Evolutionary conservation across 1,140 invertebrate species (phyloP).

Genomic region (Teleopsis dalmanni): DNA sequence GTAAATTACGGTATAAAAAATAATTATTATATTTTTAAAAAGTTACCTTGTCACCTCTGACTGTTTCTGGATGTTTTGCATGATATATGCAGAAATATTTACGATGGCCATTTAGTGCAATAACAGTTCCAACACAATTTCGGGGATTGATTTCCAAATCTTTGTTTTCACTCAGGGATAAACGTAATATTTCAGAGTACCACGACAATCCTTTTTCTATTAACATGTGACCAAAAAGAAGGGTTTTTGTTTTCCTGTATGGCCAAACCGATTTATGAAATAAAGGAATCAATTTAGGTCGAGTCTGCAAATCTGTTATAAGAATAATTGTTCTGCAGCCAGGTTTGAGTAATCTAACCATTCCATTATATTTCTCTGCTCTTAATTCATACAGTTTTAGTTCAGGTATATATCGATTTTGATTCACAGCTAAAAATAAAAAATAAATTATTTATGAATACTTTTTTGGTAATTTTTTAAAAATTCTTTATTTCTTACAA

Average conservation of each 20-base stretch:
- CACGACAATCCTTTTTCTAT: slow-evolving; percentile 85
- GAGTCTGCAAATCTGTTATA: slow-evolving; percentile 80
- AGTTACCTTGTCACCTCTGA: slow-evolving; percentile 53
- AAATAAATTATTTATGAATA: slow-evolving; percentile 1
- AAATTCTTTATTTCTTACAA: no score
- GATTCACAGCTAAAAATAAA: slow-evolving; percentile 14
- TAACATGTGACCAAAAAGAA: slow-evolving; percentile 88
- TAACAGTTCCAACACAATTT: slow-evolving; percentile 94
- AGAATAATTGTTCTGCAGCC: slow-evolving; percentile 90
- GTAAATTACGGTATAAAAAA: no score
- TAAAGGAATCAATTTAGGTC: slow-evolving; percentile 74
- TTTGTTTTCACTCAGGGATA: slow-evolving; percentile 71
- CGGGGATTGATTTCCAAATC: slow-evolving; percentile 88
- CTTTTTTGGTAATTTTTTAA: neutral
- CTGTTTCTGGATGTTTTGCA: slow-evolving; percentile 69
- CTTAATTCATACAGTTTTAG: slow-evolving; percentile 84
- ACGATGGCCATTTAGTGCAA: slow-evolving; percentile 89
- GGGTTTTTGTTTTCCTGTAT: slow-evolving; percentile 89
- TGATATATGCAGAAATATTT: slow-evolving; percentile 99
- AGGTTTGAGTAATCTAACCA: slow-evolving; percentile 87
- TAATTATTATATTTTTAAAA: no score
- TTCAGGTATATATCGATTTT: slow-evolving; percentile 44
- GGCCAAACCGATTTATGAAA: slow-evolving; percentile 93
- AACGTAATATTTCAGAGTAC: slow-evolving; percentile 82
- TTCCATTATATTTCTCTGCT: slow-evolving; percentile 90